Base-by-base conservation (phyloP, 64 coral and sea anemone genomes). In the Pachyseris speciosa region DNA sequence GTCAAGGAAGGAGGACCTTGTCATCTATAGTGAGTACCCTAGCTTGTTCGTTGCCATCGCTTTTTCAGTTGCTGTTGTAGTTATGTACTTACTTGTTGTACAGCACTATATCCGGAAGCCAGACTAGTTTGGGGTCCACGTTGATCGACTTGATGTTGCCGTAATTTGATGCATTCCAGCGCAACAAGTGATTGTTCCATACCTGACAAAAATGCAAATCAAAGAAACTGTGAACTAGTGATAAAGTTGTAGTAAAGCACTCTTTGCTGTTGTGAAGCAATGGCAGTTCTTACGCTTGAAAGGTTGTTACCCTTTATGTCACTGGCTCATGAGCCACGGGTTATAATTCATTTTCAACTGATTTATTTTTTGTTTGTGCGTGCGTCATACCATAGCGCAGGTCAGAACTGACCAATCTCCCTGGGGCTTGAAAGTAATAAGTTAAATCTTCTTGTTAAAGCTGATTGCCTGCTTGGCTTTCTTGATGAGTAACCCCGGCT, bases 101-200 rank as follows among this genome's bases (percentile, higher is more conserved):
- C 28, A 98, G 89, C 26, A 95, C 89, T 10, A 98, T 95, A 74
- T 98, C 96, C 2, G 96, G 96, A 5, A 98, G 48, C 96, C 96
- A 98, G 38, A 98, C 78, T 11, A 89, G 41, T 43, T 80, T 77
- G 11, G 96, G 96, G 67, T 94, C 94, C 25, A 98, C 89, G 41
- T 98, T 98, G 4, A 98, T 98, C 1, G 96, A 98, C 34, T 80
- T 81, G 26, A 98, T 98, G 7, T 78, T 93, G 10, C 96, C 96
- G 43, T 95, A 98, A 26, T 92, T 28, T 22, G 96, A 92, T 0
- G 60, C 40, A 60, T 98, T 98, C 96, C 96, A 98, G 6, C 84
- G 89, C 50, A 98, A 26, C 20, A 98, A 71, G 32, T 94, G 93
- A 86, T 98, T 98, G 37, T 88, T 88, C 96, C 96, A 98, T 86